Conservation (phyloP, 2,888 invertebrate genomes). For the Drosophila sordidula region DNA sequence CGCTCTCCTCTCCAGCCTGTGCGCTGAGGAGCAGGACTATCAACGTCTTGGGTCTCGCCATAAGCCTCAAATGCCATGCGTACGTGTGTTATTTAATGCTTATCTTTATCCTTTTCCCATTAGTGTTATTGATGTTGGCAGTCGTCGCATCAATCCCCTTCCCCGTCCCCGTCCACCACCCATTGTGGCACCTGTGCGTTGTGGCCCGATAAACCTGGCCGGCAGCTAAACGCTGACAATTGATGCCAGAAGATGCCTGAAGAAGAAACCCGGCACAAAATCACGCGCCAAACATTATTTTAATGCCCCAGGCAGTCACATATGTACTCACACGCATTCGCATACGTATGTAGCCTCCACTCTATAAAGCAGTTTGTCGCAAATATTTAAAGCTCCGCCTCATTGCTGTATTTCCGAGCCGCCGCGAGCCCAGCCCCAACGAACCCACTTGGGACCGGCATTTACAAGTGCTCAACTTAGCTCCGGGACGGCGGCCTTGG, state of each 20-base stretch:
- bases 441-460: conserved; percentile 48
- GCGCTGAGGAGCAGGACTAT: conserved; percentile 36
- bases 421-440: conserved; percentile 21
- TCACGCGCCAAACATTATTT: conserved; percentile 80
- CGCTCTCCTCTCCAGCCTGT: background rate
- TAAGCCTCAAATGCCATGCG: conserved; percentile 59
- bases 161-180: background rate
- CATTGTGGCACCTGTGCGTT: conserved; percentile 32
- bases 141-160: conserved; percentile 29
- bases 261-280: conserved; percentile 53
- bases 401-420: conserved; percentile 39
- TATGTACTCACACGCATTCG: conserved; percentile 35
- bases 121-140: conserved; percentile 82
- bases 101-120: conserved; percentile 82
- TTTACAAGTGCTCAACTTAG: conserved; percentile 53
- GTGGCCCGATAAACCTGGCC: conserved; percentile 65
- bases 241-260: conserved; percentile 66
- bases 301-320: conserved; percentile 67
- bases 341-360: conserved; percentile 10
- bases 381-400: conserved; percentile 65
- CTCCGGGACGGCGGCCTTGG: conserved; percentile 47
- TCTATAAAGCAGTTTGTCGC: conserved; percentile 49
- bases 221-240: conserved; percentile 75
- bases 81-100: conserved; percentile 81
- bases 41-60: conserved; percentile 52